These are phyloP conservation scores for Romanomermis culicivorax DNA, from an alignment of 2,888 invertebrate species.

Conservation along the genomic window DNA sequence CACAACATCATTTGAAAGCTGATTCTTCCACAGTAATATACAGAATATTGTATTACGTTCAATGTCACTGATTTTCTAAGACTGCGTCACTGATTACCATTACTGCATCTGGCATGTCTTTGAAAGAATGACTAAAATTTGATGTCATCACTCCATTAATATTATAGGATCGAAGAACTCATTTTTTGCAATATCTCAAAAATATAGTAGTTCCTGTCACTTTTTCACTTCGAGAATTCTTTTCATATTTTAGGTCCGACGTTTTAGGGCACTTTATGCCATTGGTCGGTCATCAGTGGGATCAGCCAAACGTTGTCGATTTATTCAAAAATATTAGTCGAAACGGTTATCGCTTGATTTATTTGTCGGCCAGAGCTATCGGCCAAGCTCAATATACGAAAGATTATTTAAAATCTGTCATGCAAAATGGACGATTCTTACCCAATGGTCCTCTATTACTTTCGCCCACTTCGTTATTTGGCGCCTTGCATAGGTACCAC, in stretches of 20 bases:
- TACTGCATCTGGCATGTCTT: too few relatives aligned
- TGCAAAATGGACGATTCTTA: conserved; percentile 70
- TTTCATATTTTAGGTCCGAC: conserved; percentile 47
- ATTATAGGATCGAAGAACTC: too few relatives aligned
- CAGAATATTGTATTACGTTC: too few relatives aligned
- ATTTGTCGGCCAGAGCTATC: conserved; percentile 88
- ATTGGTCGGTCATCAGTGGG: conserved; percentile 84
- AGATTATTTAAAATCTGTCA: conserved; percentile 76
- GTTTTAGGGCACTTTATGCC: conserved; percentile 93
- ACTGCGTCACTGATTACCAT: too few relatives aligned
- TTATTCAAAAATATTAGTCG: conserved; percentile 85
- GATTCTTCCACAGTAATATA: too few relatives aligned
- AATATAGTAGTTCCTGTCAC: too few relatives aligned
- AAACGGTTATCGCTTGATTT: conserved; percentile 88
- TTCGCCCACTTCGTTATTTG: conserved; percentile 85
- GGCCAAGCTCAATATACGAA: conserved; percentile 64
- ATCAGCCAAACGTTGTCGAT: conserved; percentile 88
- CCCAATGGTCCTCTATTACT: conserved; percentile 89
- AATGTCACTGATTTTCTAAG: too few relatives aligned
- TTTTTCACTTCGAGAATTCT: too few relatives aligned
- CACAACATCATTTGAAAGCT: too few relatives aligned
- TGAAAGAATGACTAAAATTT: too few relatives aligned
- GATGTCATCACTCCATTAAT: too few relatives aligned
- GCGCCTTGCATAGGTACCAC: conserved; percentile 58
- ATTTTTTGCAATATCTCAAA: too few relatives aligned